phyloP scores from a whole-genome alignment of 2,888 invertebrate genomes.

The Lycaena phlaeas region DNA sequence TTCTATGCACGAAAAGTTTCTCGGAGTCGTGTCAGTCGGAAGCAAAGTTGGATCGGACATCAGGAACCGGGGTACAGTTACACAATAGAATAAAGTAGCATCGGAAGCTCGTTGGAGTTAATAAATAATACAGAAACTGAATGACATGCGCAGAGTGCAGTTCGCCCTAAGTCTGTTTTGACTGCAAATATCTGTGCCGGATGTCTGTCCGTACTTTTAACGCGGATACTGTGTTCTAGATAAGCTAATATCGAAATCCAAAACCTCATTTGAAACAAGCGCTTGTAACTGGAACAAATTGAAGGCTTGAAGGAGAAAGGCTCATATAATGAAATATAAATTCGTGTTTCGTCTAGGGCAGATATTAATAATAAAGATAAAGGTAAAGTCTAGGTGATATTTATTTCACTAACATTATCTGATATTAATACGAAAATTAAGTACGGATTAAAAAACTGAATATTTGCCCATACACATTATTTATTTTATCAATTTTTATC shows the following conservation, averaged over 20 bases:
- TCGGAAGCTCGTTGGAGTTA: constrained; percentile 71
- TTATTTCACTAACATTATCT: too few relatives aligned
- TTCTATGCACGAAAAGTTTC: constrained; percentile 70
- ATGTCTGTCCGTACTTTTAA: constrained; percentile 33
- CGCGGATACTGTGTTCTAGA: constrained; percentile 20
- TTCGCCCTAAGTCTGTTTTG: constrained; percentile 58
- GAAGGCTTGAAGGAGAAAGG: too few relatives aligned
- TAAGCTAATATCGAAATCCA: constrained; percentile 11
- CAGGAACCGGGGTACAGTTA: constrained; percentile 55
- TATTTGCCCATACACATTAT: too few relatives aligned
- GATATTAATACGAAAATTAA: too few relatives aligned
- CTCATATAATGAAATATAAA: too few relatives aligned
- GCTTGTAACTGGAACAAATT: constrained; percentile 3
- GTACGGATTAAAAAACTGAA: too few relatives aligned
- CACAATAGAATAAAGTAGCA: constrained; percentile 71
- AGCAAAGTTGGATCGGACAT: constrained; percentile 62
- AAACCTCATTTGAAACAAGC: constrained; percentile 6
- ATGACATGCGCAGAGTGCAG: constrained; percentile 65
- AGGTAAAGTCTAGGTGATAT: too few relatives aligned
- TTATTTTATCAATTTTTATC: too few relatives aligned
- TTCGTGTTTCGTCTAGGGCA: too few relatives aligned
- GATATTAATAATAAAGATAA: too few relatives aligned
- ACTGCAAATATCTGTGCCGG: constrained; percentile 65
- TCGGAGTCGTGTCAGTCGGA: constrained; percentile 54
- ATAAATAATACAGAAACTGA: constrained; percentile 67